These are phyloP conservation scores for Acrobeloides nanus DNA, from an alignment of 2,888 invertebrate species.

Conservation along the genomic window DNA sequence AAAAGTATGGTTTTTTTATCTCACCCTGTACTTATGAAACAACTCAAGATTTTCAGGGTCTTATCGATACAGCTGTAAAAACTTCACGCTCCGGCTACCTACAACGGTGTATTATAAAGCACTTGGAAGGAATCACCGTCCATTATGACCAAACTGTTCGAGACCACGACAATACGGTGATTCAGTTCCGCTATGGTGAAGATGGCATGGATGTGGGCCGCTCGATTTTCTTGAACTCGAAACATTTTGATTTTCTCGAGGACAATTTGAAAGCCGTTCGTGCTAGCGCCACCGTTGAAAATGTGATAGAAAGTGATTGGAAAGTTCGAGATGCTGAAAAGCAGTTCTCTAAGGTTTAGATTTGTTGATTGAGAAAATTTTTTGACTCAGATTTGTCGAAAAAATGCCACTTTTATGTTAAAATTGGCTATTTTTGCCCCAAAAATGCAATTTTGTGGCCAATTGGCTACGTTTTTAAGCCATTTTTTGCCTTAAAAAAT, in stretches of 20 bases:
- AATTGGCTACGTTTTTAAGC: too few species aligned
- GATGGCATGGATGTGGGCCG: constrained; percentile 76
- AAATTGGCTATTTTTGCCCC: too few species aligned
- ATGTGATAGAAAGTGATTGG: constrained; percentile 55
- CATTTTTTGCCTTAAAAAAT: too few species aligned
- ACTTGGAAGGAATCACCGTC: constrained; percentile 83
- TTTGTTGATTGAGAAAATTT: too few species aligned
- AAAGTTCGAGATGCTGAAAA: constrained; percentile 57
- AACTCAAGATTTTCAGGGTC: constrained; percentile 68
- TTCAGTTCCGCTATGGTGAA: constrained; percentile 88
- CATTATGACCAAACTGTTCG: constrained; percentile 89
- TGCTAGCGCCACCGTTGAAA: constrained; percentile 28
- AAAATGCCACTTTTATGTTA: too few species aligned
- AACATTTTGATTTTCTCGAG: constrained; percentile 73
- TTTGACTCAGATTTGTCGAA: too few species aligned
- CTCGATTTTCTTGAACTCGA: constrained; percentile 71
- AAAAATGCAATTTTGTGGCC: too few species aligned
- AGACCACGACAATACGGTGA: constrained; percentile 82
- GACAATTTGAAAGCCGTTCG: constrained; percentile 62
- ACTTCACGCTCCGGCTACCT: constrained; percentile 96
- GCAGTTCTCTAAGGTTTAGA: constrained; percentile 61
- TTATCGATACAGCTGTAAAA: constrained; percentile 98
- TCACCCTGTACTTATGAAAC: too few species aligned
- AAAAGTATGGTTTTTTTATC: too few species aligned
- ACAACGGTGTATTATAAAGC: constrained; percentile 91